Percentiles rank a stretch among this genome's conserved stretches.
phyloP scores from a whole-genome alignment of 1,140 invertebrate genomes.

The Alviniconcha marisindica region DNA sequence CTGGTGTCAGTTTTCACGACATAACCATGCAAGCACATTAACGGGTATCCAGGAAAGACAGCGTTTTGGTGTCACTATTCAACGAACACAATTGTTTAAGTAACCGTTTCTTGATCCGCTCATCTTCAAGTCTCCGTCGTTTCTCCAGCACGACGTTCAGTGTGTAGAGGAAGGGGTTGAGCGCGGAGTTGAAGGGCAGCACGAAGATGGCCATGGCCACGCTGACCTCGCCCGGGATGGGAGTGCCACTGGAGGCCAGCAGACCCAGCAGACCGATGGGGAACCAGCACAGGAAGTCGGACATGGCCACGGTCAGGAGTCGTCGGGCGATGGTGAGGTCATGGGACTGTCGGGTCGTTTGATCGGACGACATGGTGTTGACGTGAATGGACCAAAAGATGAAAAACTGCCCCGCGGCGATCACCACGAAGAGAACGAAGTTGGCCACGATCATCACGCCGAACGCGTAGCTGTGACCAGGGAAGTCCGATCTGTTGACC shows the following conservation, averaged over 20 bases:
- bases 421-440: constrained; percentile 45
- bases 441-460: constrained; percentile 53
- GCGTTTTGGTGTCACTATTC: no score
- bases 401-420: constrained; percentile 47
- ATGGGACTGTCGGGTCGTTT: constrained; percentile 10
- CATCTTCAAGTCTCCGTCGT: neutral
- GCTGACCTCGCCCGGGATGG: constrained; percentile 51
- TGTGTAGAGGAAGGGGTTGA: constrained; percentile 61
- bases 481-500: constrained; percentile 20
- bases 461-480: constrained; percentile 50
- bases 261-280: constrained; percentile 40
- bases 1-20: no score
- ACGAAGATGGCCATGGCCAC: constrained; percentile 52
- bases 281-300: constrained; percentile 43
- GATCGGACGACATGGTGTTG: neutral
- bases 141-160: constrained; percentile 19
- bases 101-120: no score
- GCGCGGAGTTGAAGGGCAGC: constrained; percentile 54
- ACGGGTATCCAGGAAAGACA: no score
- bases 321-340: constrained; percentile 46
- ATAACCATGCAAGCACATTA: no score
- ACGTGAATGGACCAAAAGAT: constrained; percentile 44
- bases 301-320: constrained; percentile 46
- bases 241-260: constrained; percentile 41
- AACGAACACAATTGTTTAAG: no score